These are phyloP conservation scores for Meles meles DNA, from an alignment of 2,113 vertebrate genomes.

Conservation along the genomic window DNA sequence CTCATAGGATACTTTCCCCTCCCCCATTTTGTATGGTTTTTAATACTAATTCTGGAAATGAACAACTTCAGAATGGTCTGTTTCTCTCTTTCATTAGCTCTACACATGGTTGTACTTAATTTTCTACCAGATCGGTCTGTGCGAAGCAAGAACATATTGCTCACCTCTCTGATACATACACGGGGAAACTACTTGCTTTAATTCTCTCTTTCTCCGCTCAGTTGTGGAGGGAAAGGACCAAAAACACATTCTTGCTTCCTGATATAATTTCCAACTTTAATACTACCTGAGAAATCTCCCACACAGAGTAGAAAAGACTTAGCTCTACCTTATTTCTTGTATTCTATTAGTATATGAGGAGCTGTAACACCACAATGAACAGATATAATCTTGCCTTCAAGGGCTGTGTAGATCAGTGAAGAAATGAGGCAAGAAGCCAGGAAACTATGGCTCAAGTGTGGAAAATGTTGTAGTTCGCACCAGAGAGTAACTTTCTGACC, in stretches of 20 bases:
- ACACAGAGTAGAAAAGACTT: neutral
- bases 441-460: neutral
- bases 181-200: neutral
- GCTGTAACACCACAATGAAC: neutral
- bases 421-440: neutral
- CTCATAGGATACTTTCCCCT: neutral
- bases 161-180: neutral
- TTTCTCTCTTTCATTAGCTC: neutral
- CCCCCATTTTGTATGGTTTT: neutral
- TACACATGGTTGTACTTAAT: neutral
- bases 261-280: neutral
- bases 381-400: neutral
- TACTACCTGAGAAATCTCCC: neutral
- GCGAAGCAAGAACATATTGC: neutral
- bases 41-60: neutral
- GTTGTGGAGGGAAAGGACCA: neutral
- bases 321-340: neutral
- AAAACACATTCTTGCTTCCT: neutral
- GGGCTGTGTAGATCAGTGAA: neutral
- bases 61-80: neutral
- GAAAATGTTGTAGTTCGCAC: neutral
- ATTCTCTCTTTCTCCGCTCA: neutral
- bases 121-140: neutral
- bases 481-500: neutral
- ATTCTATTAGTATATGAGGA: neutral